A percentile compares a stretch with the other conserved stretches of the same genome.
These are phyloP conservation scores for Macroglossus sobrinus DNA, from an alignment of 2,113 vertebrate species.

Conservation along the genomic window DNA sequence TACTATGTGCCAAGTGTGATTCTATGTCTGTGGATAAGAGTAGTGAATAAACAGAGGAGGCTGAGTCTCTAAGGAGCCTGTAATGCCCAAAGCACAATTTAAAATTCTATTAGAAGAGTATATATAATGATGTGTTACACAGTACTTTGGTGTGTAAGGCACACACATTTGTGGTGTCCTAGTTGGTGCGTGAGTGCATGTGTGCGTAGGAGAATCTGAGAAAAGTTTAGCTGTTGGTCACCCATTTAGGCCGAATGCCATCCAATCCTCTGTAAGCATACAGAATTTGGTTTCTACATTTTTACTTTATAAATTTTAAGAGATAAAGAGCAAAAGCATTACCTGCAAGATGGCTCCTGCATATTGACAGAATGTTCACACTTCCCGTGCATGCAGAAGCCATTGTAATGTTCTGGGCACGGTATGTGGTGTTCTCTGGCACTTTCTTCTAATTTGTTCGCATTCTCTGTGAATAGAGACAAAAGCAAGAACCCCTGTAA, in stretches of 20 bases:
- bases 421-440: slow-evolving; percentile 92
- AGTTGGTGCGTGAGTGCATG: not conserved
- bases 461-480: slow-evolving; percentile 86
- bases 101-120: not conserved
- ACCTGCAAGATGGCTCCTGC: slow-evolving; percentile 97
- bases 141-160: not conserved
- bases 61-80: not conserved
- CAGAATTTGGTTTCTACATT: not conserved
- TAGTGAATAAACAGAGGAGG: not conserved
- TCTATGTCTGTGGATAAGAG: not conserved
- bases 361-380: slow-evolving; percentile 94
- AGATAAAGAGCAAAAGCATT: slow-evolving; percentile 59
- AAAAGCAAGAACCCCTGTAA: slow-evolving; percentile 65
- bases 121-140: not conserved
- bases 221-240: not conserved
- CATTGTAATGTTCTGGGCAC: slow-evolving; percentile 95
- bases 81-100: not conserved
- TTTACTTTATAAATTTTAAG: not conserved
- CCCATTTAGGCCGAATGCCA: not conserved
- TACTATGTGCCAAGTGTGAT: not conserved
- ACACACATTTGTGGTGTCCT: not conserved
- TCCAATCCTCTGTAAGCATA: not conserved
- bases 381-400: slow-evolving; percentile 97
- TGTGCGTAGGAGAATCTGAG: not conserved
- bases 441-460: slow-evolving; percentile 90